Percentiles rank a stretch among this genome's conserved stretches.
Conservation (phyloP, 2,797 vertebrate species). For the Odontamblyopus rebecca region DNA sequence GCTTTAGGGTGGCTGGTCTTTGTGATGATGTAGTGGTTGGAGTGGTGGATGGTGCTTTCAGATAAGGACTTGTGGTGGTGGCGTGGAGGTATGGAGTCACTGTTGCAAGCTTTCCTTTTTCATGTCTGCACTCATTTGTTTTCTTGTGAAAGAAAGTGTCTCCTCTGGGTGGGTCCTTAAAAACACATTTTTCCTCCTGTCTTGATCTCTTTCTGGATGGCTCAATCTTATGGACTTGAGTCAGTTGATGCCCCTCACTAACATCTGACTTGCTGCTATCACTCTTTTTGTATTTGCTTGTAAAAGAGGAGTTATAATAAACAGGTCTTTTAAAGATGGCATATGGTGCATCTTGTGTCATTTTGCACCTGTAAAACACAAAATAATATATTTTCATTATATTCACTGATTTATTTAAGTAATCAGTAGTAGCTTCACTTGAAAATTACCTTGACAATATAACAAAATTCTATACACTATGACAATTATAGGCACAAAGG, state of each 20-base stretch:
- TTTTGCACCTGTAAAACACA: constrained; percentile 78
- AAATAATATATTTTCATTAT: constrained; percentile 24
- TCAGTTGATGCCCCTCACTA: constrained; percentile 2
- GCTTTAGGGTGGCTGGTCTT: neutral
- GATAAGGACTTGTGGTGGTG: constrained; percentile 8
- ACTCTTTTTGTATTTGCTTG: constrained; percentile 7
- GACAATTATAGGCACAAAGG: constrained; percentile 4
- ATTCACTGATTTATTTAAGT: constrained; percentile 3
- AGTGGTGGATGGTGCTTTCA: constrained; percentile 18
- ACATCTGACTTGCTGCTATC: constrained; percentile 17
- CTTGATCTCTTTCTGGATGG: constrained; percentile 30
- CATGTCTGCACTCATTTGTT: constrained; percentile 46
- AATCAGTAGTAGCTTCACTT: neutral
- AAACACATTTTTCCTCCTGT: constrained; percentile 32
- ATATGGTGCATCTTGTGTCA: constrained; percentile 60
- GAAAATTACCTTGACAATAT: constrained; percentile 1
- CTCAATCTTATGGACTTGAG: neutral
- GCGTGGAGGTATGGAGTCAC: constrained; percentile 4
- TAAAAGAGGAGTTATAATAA: constrained; percentile 64
- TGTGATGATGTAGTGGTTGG: constrained; percentile 16
- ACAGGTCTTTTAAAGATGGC: constrained; percentile 77
- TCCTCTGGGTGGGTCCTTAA: constrained; percentile 37
- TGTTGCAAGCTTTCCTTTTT: constrained; percentile 1
- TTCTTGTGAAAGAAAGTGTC: constrained; percentile 39
- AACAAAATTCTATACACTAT: constrained; percentile 12